phyloP scores from a whole-genome alignment of 2,888 invertebrate species.

The Nysson spinosus region DNA sequence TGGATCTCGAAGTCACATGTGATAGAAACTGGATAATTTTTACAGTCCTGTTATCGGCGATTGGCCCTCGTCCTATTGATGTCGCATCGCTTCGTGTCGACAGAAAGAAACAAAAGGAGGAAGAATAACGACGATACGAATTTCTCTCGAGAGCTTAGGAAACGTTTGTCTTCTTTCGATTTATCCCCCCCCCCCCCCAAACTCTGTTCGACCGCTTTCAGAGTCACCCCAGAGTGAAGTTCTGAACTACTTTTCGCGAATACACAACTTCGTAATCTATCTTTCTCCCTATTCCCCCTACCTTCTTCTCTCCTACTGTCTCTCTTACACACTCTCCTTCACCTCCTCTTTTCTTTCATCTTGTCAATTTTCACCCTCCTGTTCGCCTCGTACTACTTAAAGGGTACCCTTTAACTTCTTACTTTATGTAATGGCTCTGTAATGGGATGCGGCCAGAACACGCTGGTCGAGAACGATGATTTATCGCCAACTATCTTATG shows the following conservation, averaged over 20 bases:
- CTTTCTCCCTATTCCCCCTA: conserved; percentile 9
- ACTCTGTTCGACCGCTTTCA: conserved; percentile 6
- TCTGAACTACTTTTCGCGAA: conserved; percentile 42
- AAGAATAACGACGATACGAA: conserved; percentile 26
- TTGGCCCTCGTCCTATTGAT: conserved; percentile 43
- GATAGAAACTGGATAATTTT: conserved; percentile 12
- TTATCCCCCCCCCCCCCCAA: conserved; percentile 9
- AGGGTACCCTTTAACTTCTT: neutral
- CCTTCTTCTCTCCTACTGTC: neutral
- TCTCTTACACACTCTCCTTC: too few relatives aligned
- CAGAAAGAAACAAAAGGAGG: conserved; percentile 17
- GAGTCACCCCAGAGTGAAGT: conserved; percentile 28
- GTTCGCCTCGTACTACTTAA: neutral
- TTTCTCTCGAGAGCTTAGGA: conserved; percentile 13
- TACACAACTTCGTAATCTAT: conserved; percentile 40
- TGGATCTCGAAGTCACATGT: neutral
- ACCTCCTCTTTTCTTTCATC: too few relatives aligned
- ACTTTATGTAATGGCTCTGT: neutral
- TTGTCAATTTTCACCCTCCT: conserved; percentile 1
- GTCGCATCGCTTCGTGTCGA: conserved; percentile 38
- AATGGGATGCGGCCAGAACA: too few relatives aligned
- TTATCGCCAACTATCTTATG: too few relatives aligned
- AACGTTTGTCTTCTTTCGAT: conserved; percentile 30
- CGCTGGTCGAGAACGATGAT: too few relatives aligned
- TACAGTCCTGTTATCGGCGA: conserved; percentile 16